Evolutionary conservation across 2,888 invertebrate genomes (phyloP), one percentile per base, ranked within the genome.

Genomic region (Agrochola litura): DNA sequence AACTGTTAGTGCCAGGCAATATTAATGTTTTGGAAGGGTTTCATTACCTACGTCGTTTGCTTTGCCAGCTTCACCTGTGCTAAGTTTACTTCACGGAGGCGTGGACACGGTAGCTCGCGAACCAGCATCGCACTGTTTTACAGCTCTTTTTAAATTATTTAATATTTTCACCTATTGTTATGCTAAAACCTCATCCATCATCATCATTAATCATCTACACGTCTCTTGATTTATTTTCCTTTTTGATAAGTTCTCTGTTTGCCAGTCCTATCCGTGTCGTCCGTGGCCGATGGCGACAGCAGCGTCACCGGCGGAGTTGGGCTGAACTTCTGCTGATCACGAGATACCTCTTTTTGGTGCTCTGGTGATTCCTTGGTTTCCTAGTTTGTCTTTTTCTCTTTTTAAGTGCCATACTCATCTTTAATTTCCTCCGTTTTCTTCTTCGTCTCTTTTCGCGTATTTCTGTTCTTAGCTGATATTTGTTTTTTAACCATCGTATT

Each of bases 241-340:
- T 61, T 37, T 37, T 61, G 61, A 10, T 30, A 5, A 37, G 19
- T 19, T 61, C 19, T 9, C 30, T 37, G 6, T 37, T 68, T 68
- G n/a, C 6, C 37, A 22, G 75, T 66, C 41, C 22, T 46, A n/a
- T 12, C 52, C 8, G 52, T 22, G 52, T 52, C 8, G 9, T 14
- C 14, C 9, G n/a, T 30, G 56, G 68, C 77, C 52, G 79, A 68
- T 78, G 79, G 14, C 54, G 79, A 46, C 82, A 81, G 82, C 81
- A 81, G 81, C 82, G 70, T 61, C 80, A 83, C n/a, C 84, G 70
- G 83, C 70, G 60, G 25, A 41, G 75, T 58, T 41, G 70, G 22
- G 12, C 37, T 73, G 58, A 8, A 25, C n/a, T 61, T 16, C 83
- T 83, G 83, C 83, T 83, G 84, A 73, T 83, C 76, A 83, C 83